A percentile compares a stretch with the other conserved stretches of the same genome.
phyloP scores from a whole-genome alignment of 2,888 invertebrate species.

The Caenorhabditis sp. region DNA sequence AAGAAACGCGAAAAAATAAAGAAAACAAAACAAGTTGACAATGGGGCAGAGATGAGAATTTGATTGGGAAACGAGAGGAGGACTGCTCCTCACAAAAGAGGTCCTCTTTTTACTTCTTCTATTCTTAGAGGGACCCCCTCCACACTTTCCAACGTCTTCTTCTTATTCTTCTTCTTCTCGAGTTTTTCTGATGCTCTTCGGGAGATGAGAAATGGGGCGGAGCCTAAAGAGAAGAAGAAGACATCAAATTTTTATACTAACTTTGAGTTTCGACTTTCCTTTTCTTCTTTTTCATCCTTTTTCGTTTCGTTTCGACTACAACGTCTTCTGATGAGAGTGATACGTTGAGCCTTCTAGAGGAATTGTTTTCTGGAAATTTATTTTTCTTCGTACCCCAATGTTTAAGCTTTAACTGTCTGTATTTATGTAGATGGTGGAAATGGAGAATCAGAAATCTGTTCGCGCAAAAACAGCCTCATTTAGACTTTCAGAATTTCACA shows the following conservation, averaged over 20 bases:
- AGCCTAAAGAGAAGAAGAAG: slow-evolving; percentile 19
- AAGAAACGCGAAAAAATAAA: slow-evolving; percentile 9
- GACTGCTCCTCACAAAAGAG: slow-evolving; percentile 42
- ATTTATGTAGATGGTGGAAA: no score
- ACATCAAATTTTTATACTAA: slow-evolving; percentile 61
- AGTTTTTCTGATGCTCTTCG: slow-evolving; percentile 4
- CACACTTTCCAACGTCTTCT: slow-evolving; percentile 18
- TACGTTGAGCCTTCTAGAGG: slow-evolving; percentile 24
- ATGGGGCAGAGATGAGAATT: slow-evolving; percentile 63
- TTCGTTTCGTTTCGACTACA: neutral
- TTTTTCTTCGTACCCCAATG: no score
- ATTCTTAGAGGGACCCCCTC: slow-evolving; percentile 2
- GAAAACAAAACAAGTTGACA: slow-evolving; percentile 65
- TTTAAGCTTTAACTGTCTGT: no score
- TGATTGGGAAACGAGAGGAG: slow-evolving; percentile 59
- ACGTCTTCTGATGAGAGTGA: slow-evolving; percentile 23
- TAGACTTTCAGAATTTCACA: no score
- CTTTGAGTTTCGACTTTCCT: slow-evolving; percentile 51
- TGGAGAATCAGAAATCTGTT: no score
- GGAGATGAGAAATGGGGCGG: slow-evolving; percentile 1
- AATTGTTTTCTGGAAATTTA: slow-evolving; percentile 3
- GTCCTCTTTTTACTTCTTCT: slow-evolving; percentile 28
- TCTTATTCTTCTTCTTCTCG: slow-evolving; percentile 22
- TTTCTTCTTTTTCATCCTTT: neutral
- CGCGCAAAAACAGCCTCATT: no score